Conservation (phyloP, 2,888 invertebrate genomes). For the Galeopsomyia nigrocyanea region DNA sequence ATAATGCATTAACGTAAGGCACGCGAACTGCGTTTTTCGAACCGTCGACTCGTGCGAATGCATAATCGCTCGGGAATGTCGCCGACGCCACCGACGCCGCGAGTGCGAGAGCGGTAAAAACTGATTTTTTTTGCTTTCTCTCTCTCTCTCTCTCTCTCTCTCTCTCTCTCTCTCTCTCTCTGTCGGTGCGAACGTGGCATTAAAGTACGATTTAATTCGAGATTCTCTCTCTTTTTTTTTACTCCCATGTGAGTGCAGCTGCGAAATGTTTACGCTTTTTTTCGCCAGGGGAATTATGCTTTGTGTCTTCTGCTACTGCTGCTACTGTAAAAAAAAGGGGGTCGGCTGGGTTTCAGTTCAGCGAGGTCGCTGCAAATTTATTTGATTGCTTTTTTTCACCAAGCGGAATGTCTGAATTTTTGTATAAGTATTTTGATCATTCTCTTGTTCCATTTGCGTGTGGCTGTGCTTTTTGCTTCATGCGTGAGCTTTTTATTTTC, state of each 20-base stretch:
- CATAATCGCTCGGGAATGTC: conserved; percentile 37
- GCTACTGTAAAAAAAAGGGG: too few relatives aligned
- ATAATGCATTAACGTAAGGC: conserved; percentile 21
- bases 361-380: too few relatives aligned
- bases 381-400: too few relatives aligned
- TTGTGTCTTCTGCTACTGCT: neutral
- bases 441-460: too few relatives aligned
- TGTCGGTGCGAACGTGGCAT: conserved; percentile 8
- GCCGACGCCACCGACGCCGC: neutral
- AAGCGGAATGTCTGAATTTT: too few relatives aligned
- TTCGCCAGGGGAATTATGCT: conserved; percentile 20
- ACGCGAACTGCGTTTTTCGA: conserved; percentile 17
- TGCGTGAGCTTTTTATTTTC: too few relatives aligned
- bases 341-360: too few relatives aligned
- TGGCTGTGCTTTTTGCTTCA: too few relatives aligned
- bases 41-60: conserved; percentile 32
- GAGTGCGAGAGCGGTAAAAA: conserved; percentile 13
- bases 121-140: conserved; percentile 30
- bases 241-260: neutral
- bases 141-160: neutral
- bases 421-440: too few relatives aligned
- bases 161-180: neutral
- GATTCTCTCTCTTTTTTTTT: neutral
- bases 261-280: conserved; percentile 29
- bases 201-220: conserved; percentile 40